phyloP scores from a whole-genome alignment of 1,140 invertebrate genomes.

The Caligus rogercresseyi region DNA sequence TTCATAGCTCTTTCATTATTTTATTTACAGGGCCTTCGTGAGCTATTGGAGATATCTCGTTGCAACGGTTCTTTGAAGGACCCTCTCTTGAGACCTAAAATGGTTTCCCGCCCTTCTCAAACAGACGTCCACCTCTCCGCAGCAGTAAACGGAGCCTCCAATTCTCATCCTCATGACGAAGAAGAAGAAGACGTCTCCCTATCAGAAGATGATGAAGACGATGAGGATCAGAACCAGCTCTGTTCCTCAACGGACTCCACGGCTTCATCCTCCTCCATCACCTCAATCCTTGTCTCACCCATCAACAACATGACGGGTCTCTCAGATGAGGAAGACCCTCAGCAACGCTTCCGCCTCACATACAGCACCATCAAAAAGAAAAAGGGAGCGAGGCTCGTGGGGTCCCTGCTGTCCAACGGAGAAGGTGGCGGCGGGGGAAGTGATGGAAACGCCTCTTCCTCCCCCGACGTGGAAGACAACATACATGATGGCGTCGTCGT shows the following conservation, averaged over 20 bases:
- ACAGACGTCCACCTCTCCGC: not conserved
- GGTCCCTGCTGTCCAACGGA: not conserved
- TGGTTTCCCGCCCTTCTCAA: not conserved
- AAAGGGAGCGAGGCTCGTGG: not conserved
- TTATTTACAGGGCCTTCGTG: conserved; percentile 38
- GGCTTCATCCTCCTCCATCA: not conserved
- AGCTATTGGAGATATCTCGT: conserved; percentile 46
- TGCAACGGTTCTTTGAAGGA: conserved; percentile 37
- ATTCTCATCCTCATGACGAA: too few species aligned
- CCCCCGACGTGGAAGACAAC: not conserved
- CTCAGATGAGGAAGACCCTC: not conserved
- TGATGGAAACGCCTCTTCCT: not conserved
- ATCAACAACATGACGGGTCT: not conserved
- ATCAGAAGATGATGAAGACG: not conserved
- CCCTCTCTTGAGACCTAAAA: conserved; percentile 17
- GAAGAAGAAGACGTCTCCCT: not conserved
- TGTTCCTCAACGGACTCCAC: not conserved
- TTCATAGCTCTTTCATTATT: too few species aligned
- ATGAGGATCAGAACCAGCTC: not conserved
- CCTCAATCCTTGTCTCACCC: not conserved
- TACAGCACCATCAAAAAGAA: not conserved
- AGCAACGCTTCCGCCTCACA: too few species aligned
- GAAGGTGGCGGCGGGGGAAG: not conserved
- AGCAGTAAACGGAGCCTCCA: not conserved
- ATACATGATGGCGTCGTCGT: too few species aligned